Conservation (phyloP, 2,797 vertebrate genomes). For the Pelochelys cantorii region DNA sequence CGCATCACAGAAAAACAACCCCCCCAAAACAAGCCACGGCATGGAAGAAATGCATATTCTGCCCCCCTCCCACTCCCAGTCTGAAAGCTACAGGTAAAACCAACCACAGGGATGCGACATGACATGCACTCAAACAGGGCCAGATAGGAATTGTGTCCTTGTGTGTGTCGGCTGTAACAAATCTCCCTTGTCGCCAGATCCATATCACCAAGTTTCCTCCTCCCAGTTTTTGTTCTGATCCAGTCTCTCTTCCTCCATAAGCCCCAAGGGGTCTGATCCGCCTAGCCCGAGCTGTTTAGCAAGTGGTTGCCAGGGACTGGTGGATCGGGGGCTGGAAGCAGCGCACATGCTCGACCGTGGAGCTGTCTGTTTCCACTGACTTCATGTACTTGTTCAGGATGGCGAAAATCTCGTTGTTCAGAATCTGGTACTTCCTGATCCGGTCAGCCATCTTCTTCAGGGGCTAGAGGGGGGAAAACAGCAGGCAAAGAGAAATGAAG, state of each 20-base stretch:
- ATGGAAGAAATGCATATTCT: slow-evolving; percentile 70
- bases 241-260: slow-evolving; percentile 56
- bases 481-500: not conserved
- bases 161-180: slow-evolving; percentile 33
- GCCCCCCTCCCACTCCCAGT: slow-evolving; percentile 63
- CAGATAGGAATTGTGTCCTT: slow-evolving; percentile 33
- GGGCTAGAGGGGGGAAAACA: slow-evolving; percentile 82
- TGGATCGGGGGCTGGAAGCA: slow-evolving; percentile 99
- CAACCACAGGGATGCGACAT: slow-evolving; percentile 75
- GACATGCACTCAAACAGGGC: slow-evolving; percentile 78
- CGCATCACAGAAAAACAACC: slow-evolving; percentile 17
- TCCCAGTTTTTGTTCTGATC: slow-evolving; percentile 50
- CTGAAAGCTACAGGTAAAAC: slow-evolving; percentile 74
- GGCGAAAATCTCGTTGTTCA: slow-evolving; percentile 99
- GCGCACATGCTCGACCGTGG: slow-evolving; percentile 97
- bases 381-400: slow-evolving; percentile 99
- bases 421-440: slow-evolving; percentile 98
- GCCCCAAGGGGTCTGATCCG: not conserved
- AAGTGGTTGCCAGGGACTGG: slow-evolving; percentile 97
- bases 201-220: slow-evolving; percentile 9
- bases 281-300: slow-evolving; percentile 80
- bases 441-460: slow-evolving; percentile 99
- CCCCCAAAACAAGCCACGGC: slow-evolving; percentile 35
- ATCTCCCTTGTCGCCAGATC: slow-evolving; percentile 31
- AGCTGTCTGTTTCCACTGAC: slow-evolving; percentile 98